Evolutionary conservation across 2,113 vertebrate species (phyloP), one percentile per base, ranked within the genome.

Genomic region (Antigone vipio): DNA sequence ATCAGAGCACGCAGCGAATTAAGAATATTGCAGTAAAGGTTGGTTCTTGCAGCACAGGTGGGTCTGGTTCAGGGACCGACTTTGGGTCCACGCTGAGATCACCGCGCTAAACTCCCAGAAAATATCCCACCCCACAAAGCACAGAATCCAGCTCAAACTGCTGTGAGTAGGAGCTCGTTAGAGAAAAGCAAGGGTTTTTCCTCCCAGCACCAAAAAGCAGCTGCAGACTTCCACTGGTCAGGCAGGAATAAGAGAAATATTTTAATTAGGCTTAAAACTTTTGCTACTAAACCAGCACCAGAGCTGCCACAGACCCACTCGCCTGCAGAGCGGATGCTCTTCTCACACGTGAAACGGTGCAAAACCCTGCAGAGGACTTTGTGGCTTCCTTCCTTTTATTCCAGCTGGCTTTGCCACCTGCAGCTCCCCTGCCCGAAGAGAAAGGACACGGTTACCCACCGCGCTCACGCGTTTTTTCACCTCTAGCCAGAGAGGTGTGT

Each of bases 391-490:
- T 34, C 69, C 27, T 58, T 62, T 45, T 38, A 44, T 64, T 26
- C 86, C 18, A 53, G 30, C 29, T 32, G 45, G 21, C 21, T 72
- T 42, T 56, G 34, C 26, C 12, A 42, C 45, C 74, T 9, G 6
- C 7, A 14, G 35, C 49, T 40, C 19, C 49, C 23, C 30, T 19
- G 17, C 44, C 32, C 5, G 6, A 52, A 52, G 47, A 18, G 24
- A 30, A 58, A 26, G 38, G 44, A 38, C 19, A 4, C 11, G 1
- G 23, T 6, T 4, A 9, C 24, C 12, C 45, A 4, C 60, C 3
- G 2, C 0, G 3, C 35, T 62, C 45, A 11, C 1, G 0, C 4
- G 18, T 4, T 9, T 50, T 38, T 18, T 35, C 59, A 42, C 42
- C 74, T 42, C 30, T 5, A 50, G n/a, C 40, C 58, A 66, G 42